phyloP scores from a whole-genome alignment of 2,888 invertebrate species.

The Amphimallon solstitiale region DNA sequence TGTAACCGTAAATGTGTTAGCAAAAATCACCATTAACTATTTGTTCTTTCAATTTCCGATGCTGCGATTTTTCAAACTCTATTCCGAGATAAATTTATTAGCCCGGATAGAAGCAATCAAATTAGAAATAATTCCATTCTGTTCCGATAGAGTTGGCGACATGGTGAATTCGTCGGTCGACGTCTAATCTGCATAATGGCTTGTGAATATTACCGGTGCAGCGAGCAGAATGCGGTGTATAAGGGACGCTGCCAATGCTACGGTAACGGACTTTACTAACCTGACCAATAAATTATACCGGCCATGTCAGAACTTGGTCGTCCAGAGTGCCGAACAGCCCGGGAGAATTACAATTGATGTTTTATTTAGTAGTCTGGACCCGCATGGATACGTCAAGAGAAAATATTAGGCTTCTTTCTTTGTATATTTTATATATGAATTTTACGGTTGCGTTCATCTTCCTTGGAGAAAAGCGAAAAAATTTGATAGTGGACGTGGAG shows the following conservation, averaged over 20 bases:
- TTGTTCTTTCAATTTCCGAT: no score
- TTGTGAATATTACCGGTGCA: constrained; percentile 51
- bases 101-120: not conserved
- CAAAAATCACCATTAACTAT: no score
- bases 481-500: no score
- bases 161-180: constrained; percentile 46
- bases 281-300: constrained; percentile 50
- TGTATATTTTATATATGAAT: constrained; percentile 5
- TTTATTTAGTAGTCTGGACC: constrained; percentile 19
- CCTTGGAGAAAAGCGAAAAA: no score
- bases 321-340: constrained; percentile 2
- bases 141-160: constrained; percentile 41
- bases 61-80: no score
- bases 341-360: constrained; percentile 28
- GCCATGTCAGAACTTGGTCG: constrained; percentile 47
- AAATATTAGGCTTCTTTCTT: not conserved
- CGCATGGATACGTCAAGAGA: not conserved
- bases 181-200: constrained; percentile 53
- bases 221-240: constrained; percentile 43
- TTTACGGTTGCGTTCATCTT: not conserved
- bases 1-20: no score
- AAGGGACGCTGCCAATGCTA: not conserved
- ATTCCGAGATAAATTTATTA: no score
- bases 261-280: constrained; percentile 44
- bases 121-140: constrained; percentile 18